Base-by-base conservation (phyloP, 1,140 invertebrate genomes). In the Thereuonema tuberculata region DNA sequence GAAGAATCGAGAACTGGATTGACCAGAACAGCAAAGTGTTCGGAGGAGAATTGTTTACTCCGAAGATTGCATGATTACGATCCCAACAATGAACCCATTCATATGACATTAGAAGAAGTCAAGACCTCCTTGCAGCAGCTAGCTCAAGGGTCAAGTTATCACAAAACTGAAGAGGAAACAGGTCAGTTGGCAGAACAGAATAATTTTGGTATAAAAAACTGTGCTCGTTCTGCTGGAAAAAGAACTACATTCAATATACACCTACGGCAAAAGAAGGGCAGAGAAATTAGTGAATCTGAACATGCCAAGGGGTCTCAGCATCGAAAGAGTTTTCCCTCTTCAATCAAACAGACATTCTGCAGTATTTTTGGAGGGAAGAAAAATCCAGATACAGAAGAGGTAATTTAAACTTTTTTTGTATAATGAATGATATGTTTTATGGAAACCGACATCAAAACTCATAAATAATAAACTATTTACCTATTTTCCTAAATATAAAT, bases 31-130 rank as follows among this genome's bases (percentile, higher is more conserved):
- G n/a, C n/a, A n/a, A n/a, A n/a, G n/a, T n/a, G n/a, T n/a, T n/a
- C n/a, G n/a, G n/a, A n/a, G n/a, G n/a, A n/a, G n/a, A n/a, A n/a
- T n/a, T n/a, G n/a, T n/a, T n/a, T n/a, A n/a, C n/a, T n/a, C n/a
- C n/a, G n/a, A n/a, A n/a, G n/a, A n/a, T n/a, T n/a, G n/a, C n/a
- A 50, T 24, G 48, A 20, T 9, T 50, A 61, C 23, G 52, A 65
- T 37, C 52, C 54, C 5, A 56, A 62, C 21, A 56, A 54, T 37
- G 87, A 89, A 66, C 87, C 87, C 1, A 81, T 89, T 59, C 87
- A 90, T 68, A 85, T 91, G 81, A 89, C 87, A 12, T 72, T 91
- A 21, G 84, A 88, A 61, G 87, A 92, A 73, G 87, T 91, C 62
- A 79, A 86, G 50, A 63, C 52, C n/a, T 67, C 64, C 23, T 53